These are phyloP conservation scores for Drosophila nannoptera DNA, from an alignment of 1,140 invertebrate species.

Conservation along the genomic window DNA sequence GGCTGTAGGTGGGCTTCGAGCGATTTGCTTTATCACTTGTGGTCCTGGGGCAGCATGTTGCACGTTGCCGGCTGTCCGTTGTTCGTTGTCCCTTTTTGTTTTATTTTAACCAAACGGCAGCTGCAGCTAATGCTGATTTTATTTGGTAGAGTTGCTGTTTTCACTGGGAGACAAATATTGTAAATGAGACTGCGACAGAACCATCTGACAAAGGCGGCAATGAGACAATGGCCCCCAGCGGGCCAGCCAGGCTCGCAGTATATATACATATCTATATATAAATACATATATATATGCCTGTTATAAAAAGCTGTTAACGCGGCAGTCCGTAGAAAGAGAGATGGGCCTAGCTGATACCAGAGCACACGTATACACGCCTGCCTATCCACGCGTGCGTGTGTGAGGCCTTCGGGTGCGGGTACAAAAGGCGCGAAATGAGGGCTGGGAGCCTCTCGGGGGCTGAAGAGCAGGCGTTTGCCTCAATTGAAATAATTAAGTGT, in stretches of 20 bases:
- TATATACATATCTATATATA: conserved; percentile 19
- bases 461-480: conserved; percentile 27
- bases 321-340: conserved; percentile 26
- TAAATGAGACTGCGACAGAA: conserved; percentile 74
- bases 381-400: not conserved
- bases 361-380: not conserved
- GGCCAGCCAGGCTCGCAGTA: conserved; percentile 16
- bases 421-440: conserved; percentile 46
- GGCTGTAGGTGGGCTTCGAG: conserved; percentile 26
- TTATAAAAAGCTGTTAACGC: conserved; percentile 64
- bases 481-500: conserved; percentile 74
- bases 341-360: conserved; percentile 24
- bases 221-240: conserved; percentile 43
- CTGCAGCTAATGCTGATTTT: conserved; percentile 67
- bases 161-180: conserved; percentile 60
- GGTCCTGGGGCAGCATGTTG: conserved; percentile 48
- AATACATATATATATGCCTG: conserved; percentile 20
- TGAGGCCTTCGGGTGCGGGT: conserved; percentile 15
- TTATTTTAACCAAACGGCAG: conserved; percentile 31
- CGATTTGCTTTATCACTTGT: conserved; percentile 67
- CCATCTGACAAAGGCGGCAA: conserved; percentile 61
- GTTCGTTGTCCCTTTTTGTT: conserved; percentile 25
- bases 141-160: conserved; percentile 36
- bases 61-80: conserved; percentile 38
- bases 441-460: conserved; percentile 18